phyloP scores from a whole-genome alignment of 2,797 vertebrate species.

The Cynopterus sphinx region DNA sequence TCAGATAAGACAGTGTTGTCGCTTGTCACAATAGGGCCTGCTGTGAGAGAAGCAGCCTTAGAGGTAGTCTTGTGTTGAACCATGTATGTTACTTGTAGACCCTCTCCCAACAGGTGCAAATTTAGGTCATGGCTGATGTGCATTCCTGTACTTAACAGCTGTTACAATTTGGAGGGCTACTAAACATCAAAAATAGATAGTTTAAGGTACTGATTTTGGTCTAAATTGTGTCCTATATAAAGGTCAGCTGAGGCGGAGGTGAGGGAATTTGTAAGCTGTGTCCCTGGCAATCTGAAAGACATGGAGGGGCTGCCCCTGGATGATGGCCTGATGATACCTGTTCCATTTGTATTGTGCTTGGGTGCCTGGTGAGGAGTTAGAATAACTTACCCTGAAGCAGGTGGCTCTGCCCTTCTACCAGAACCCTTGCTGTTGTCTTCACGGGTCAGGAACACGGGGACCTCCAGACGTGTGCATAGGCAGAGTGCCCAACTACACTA shows the following conservation, averaged over 20 bases:
- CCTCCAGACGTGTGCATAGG: too few relatives aligned
- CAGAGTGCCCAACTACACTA: too few relatives aligned
- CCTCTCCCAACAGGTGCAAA: not conserved
- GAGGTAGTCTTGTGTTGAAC: too few relatives aligned
- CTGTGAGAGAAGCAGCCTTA: not conserved
- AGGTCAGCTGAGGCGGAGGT: not conserved
- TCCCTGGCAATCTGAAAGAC: not conserved
- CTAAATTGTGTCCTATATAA: too few relatives aligned
- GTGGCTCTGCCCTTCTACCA: not conserved
- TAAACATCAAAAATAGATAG: not conserved
- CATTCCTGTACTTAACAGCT: not conserved
- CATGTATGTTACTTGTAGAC: not conserved
- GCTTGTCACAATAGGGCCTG: not conserved
- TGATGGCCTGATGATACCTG: fast-evolving
- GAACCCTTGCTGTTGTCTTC: not conserved
- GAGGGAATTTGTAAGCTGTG: not conserved
- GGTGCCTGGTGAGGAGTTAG: not conserved
- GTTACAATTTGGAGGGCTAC: too few relatives aligned
- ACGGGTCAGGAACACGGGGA: not conserved
- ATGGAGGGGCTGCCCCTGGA: not conserved
- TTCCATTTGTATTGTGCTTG: not conserved
- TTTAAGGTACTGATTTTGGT: fast-evolving
- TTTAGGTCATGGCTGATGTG: too few relatives aligned
- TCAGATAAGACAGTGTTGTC: not conserved
- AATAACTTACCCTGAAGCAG: fast-evolving